Conservation (phyloP, 2,888 invertebrate genomes). For the Rotaria sp. region DNA sequence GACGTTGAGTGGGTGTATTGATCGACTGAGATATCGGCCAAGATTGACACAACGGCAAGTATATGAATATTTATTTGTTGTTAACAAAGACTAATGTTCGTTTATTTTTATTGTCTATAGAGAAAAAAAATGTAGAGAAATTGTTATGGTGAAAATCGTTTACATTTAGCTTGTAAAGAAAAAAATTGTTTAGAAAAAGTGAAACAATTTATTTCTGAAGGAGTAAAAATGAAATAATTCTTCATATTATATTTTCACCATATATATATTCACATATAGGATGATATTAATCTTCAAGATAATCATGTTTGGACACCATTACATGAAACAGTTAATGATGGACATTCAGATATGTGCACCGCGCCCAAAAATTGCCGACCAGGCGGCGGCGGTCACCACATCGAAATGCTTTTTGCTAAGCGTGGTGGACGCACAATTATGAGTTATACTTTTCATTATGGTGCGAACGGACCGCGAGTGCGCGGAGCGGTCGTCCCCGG, state of each 20-base stretch:
- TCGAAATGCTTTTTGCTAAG: no score
- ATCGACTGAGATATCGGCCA: background rate
- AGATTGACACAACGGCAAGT: background rate
- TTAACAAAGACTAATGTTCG: no score
- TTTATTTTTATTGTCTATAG: background rate
- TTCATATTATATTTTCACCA: background rate
- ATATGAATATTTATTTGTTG: background rate
- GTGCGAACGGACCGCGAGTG: no score
- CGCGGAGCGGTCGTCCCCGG: no score
- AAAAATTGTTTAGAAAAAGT: background rate
- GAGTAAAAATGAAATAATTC: background rate
- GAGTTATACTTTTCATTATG: no score
- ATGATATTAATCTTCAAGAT: slow-evolving; percentile 13
- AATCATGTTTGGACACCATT: slow-evolving; percentile 17
- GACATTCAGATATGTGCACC: no score
- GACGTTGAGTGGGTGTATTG: background rate
- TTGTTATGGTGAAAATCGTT: slow-evolving; percentile 17
- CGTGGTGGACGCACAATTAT: no score
- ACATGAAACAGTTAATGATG: slow-evolving; percentile 9
- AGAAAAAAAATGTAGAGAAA: background rate
- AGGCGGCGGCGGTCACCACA: no score
- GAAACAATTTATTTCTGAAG: background rate
- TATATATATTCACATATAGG: background rate
- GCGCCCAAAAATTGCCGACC: no score
- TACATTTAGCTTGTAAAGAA: slow-evolving; percentile 13